Evolutionary conservation across 2,113 vertebrate genomes (phyloP).

Genomic region (Hippocampus comes): DNA sequence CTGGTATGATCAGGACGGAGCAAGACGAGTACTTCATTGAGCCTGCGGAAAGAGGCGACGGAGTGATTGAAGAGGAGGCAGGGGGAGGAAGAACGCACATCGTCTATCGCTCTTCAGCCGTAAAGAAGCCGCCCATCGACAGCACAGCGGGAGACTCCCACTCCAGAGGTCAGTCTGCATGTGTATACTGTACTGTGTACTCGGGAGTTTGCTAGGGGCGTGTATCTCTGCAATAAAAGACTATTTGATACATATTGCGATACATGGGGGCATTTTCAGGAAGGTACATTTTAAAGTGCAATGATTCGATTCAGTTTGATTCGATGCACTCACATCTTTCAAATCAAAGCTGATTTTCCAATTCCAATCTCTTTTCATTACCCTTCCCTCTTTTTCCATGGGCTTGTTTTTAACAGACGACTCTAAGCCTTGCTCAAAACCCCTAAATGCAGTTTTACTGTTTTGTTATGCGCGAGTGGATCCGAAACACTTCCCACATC

Average conservation of each 20-base stretch:
- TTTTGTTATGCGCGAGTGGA: neutral
- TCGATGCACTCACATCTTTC: no score
- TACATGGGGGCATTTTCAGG: no score
- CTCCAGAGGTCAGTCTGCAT: conserved; percentile 81
- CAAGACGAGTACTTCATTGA: conserved; percentile 98
- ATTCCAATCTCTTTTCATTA: no score
- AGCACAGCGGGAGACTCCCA: conserved; percentile 52
- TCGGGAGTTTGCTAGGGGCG: neutral
- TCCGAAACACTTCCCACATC: neutral
- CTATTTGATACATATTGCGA: no score
- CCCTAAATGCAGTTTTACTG: neutral
- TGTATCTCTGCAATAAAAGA: no score
- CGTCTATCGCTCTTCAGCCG: conserved; percentile 86
- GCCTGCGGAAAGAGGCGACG: conserved; percentile 80
- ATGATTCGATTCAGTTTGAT: no score
- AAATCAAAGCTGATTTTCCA: no score
- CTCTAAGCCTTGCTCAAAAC: neutral
- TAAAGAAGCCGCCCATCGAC: conserved; percentile 66
- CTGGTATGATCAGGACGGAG: conserved; percentile 92
- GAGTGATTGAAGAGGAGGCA: conserved; percentile 65
- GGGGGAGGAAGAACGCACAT: conserved; percentile 84
- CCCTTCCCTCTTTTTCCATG: neutral
- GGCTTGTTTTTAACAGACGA: neutral
- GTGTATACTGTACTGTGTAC: neutral
- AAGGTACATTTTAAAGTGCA: no score